Base-by-base conservation (phyloP, 2,797 vertebrate genomes). In the Bucorvus abyssinicus region DNA sequence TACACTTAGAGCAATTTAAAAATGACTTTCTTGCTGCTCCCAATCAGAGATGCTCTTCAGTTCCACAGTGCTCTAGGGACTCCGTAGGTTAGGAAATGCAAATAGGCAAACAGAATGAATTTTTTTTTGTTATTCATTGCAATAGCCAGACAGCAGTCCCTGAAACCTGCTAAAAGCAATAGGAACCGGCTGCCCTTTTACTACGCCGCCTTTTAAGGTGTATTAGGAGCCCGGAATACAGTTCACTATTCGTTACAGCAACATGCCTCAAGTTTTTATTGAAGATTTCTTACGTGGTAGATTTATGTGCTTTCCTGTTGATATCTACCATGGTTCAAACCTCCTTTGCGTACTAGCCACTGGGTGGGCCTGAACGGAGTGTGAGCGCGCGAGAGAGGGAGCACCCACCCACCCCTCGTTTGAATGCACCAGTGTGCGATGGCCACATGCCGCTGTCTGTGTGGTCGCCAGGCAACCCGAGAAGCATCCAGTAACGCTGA, bases 121-220 rank as follows among this genome's bases (percentile, higher is more conserved):
- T 90, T 95, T 95, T 87, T 93, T 90, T 76, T 94, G 59, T 64
- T 84, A 68, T 87, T 94, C 91, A 47, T 77, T 90, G 64, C 68
- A 82, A 67, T 69, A 84, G 47, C 65, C 60, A 87, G 90, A 94
- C 93, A 96, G 52, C 55, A 75, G 69, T 40, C 78, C 84, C 49
- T 89, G 90, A 94, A 84, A 90, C 52, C 90, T 91, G 67, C 89
- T 94, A 53, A 70, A 91, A 95, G 29, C n/a, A 75, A 69, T 63
- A 64, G 56, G 70, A 94, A 79, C 49, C 60, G 24, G 52, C 34
- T 88, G 69, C n/a, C 79, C 49, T 85, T 93, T 93, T 80, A 89
- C 89, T 93, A 70, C 19, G 38, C 29, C 38, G 30, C 47, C 45
- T 84, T 86, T 93, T 52, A 91, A 82, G 22, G 57, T 34, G 29